A percentile compares a stretch with the other conserved stretches of the same genome.
phyloP scores from a whole-genome alignment of 2,113 vertebrate genomes.

The Spea bombifrons region DNA sequence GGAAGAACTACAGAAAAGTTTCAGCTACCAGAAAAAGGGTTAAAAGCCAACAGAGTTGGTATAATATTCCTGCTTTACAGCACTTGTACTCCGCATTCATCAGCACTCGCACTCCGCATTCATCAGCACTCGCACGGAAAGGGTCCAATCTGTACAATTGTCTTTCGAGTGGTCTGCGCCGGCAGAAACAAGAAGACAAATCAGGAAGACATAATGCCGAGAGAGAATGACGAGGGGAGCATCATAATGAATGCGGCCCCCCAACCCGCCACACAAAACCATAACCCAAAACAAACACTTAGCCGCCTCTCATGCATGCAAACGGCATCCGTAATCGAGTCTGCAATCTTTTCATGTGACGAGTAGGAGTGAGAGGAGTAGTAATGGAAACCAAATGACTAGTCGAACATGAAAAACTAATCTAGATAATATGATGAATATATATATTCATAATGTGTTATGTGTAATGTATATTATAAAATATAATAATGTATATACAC shows the following conservation, averaged over 20 bases:
- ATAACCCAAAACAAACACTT: slow-evolving; percentile 68
- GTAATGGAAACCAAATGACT: slow-evolving; percentile 67
- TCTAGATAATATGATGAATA: too few species aligned
- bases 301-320: slow-evolving; percentile 70
- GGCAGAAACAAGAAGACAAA: slow-evolving; percentile 68
- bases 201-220: slow-evolving; percentile 66
- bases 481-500: too few species aligned
- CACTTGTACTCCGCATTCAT: slow-evolving; percentile 65
- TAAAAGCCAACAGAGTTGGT: slow-evolving; percentile 56
- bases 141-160: slow-evolving; percentile 73
- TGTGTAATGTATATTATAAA: too few species aligned
- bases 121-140: slow-evolving; percentile 69
- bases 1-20: neutral
- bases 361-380: slow-evolving; percentile 63
- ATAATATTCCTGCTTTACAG: slow-evolving; percentile 51
- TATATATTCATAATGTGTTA: too few species aligned
- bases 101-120: slow-evolving; percentile 61
- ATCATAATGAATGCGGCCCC: slow-evolving; percentile 59
- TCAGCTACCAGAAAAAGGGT: slow-evolving; percentile 51
- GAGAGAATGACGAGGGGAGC: slow-evolving; percentile 62
- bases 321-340: slow-evolving; percentile 75
- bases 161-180: slow-evolving; percentile 74
- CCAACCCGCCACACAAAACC: slow-evolving; percentile 62
- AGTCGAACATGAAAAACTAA: too few species aligned
- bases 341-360: slow-evolving; percentile 64